A percentile compares a stretch with the other conserved stretches of the same genome.
Evolutionary conservation across 2,888 invertebrate species (phyloP).

Genomic region (Clepsis dumicolana): DNA sequence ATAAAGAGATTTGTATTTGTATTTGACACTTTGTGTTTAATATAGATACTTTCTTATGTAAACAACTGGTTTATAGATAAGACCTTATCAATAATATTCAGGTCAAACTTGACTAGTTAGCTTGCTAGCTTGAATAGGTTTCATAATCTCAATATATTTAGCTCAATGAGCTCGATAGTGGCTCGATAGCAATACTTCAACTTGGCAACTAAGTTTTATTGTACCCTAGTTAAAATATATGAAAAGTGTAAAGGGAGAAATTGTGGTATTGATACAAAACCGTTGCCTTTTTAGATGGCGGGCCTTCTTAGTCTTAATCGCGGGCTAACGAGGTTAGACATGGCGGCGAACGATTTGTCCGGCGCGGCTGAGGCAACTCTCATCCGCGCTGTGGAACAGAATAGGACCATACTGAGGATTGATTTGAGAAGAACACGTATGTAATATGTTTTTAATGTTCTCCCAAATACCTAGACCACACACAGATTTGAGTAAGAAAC

Average conservation of each 20-base stretch:
- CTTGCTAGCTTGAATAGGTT: too few relatives aligned
- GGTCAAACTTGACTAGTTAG: too few relatives aligned
- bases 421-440: constrained; percentile 78
- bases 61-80: not conserved
- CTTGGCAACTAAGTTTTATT: not conserved
- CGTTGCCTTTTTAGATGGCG: constrained; percentile 68
- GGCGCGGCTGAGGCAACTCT: constrained; percentile 83
- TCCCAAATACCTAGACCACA: not conserved
- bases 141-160: too few relatives aligned
- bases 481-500: not conserved
- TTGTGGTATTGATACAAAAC: constrained; percentile 16
- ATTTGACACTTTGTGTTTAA: not conserved
- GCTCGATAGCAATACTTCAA: too few relatives aligned
- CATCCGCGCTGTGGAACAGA: constrained; percentile 70
- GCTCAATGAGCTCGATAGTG: too few relatives aligned
- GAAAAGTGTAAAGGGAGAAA: not conserved
- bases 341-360: constrained; percentile 87
- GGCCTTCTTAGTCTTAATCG: constrained; percentile 84
- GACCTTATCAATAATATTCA: not conserved
- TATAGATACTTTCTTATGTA: not conserved
- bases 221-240: not conserved
- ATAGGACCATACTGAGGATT: constrained; percentile 68
- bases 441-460: constrained; percentile 45
- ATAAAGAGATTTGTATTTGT: too few relatives aligned
- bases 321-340: constrained; percentile 82